Conservation (phyloP, 1,140 invertebrate genomes). For the Drosophila kohkoa region DNA sequence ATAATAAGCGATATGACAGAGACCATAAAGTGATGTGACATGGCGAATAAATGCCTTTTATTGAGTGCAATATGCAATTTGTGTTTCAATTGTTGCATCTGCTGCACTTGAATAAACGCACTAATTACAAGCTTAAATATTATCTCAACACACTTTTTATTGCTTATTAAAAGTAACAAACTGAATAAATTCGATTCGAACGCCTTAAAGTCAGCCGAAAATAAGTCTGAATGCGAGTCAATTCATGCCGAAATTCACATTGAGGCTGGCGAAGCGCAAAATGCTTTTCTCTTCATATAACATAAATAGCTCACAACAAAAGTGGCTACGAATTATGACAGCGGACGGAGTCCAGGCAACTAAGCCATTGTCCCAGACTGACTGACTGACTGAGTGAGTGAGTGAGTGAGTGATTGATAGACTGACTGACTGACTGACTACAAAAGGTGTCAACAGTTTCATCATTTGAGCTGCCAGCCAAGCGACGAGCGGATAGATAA, state of each 20-base stretch:
- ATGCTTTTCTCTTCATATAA: constrained; percentile 38
- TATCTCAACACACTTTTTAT: too few relatives aligned
- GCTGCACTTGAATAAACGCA: too few relatives aligned
- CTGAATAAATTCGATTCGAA: constrained; percentile 18
- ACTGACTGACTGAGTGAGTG: constrained; percentile 28
- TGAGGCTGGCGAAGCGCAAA: constrained; percentile 39
- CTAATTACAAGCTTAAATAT: too few relatives aligned
- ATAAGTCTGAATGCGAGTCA: neutral
- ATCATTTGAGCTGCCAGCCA: constrained; percentile 20
- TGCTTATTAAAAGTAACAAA: neutral
- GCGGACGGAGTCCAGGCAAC: neutral
- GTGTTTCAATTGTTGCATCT: too few relatives aligned
- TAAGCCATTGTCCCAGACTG: constrained; percentile 9
- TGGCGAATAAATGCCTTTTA: too few relatives aligned
- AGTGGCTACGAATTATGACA: constrained; percentile 39
- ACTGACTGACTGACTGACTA: constrained; percentile 26
- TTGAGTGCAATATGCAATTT: too few relatives aligned
- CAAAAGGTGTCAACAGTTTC: constrained; percentile 69
- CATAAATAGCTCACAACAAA: constrained; percentile 44
- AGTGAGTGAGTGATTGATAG: constrained; percentile 7
- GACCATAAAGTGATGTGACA: neutral
- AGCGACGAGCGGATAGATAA: neutral
- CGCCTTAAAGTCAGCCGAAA: constrained; percentile 4
- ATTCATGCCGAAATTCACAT: constrained; percentile 41
- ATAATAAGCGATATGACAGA: neutral